Base-by-base conservation (phyloP, 2,113 vertebrate species). In the Bufo gargarizans region DNA sequence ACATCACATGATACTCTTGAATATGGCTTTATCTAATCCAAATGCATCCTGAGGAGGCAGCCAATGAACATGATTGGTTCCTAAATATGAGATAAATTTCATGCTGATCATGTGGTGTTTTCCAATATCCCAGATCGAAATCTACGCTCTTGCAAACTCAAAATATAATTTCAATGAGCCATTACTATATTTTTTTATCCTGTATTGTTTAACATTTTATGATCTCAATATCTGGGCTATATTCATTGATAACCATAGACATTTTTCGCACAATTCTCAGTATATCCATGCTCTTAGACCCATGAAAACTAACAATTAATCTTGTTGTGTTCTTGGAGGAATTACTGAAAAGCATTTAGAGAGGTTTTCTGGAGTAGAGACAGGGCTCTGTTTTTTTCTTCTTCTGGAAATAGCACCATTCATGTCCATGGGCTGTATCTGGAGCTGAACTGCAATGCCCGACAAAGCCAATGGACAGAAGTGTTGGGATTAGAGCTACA, bases 291-390 rank as follows among this genome's bases (percentile, higher is more conserved):
- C 8, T 22, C 33, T 33, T 71, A 71, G 67, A 71, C 67, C 12
- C 22, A 71, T 49, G 0, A 6, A 76, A 49, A 76, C 45, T 49
- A 47, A 49, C 72, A 76, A 14, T 49, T 76, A 17, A 19, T 71
- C n/a, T 72, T 77, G 45, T 77, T 77, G 45, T 6, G 47, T 77
- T 77, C 47, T 45, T 72, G 69, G 69, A 77, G 74, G 33, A 47
- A 77, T 50, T 77, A 0, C 2, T 50, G 17, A 50, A 50, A 1
- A 50, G 9, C 9, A 77, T 72, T 45, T 16, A 16, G 4, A 45
- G 33, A 7, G 33, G 67, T 72, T 72, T 33, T 16, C 33, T 72
- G 12, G 1, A 12, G 6, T 17, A 45, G n/a, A 22, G 16, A 45
- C 4, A 9, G 43, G 43, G 22, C 1, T 33, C n/a, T 20, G 3